phyloP scores from a whole-genome alignment of 2,797 vertebrate species.

The Synanceia verrucosa region DNA sequence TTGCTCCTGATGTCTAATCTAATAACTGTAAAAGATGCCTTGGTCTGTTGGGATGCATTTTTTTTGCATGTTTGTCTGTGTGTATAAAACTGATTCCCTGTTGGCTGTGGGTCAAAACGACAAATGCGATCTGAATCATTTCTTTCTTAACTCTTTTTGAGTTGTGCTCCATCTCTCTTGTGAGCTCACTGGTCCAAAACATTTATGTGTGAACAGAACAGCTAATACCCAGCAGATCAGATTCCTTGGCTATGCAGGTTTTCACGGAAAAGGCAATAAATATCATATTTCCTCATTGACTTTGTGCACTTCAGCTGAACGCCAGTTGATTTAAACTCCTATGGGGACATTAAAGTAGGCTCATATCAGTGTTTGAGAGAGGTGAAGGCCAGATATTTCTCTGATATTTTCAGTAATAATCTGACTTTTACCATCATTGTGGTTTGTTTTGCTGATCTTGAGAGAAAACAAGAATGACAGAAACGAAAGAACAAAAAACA shows the following conservation, averaged over 20 bases:
- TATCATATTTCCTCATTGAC: conserved; percentile 16
- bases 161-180: not conserved
- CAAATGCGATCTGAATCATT: not conserved
- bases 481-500: not conserved
- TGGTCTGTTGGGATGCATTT: conserved; percentile 22
- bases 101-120: conserved; percentile 10
- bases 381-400: not conserved
- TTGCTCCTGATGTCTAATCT: conserved; percentile 57
- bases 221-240: conserved; percentile 37
- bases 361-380: not conserved
- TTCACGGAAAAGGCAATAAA: conserved; percentile 7
- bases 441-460: not conserved
- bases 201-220: conserved; percentile 21
- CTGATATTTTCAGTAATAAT: not conserved
- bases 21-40: conserved; percentile 63
- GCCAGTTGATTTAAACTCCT: conserved; percentile 2
- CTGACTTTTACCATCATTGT: not conserved
- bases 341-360: not conserved
- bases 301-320: conserved; percentile 7
- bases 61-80: conserved; percentile 5
- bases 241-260: conserved; percentile 17
- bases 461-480: not conserved
- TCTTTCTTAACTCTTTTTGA: not conserved
- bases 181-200: not conserved
- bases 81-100: not conserved